Evolutionary conservation across 2,888 invertebrate genomes (phyloP).

Genomic region (Caenorhabditis sp.): DNA sequence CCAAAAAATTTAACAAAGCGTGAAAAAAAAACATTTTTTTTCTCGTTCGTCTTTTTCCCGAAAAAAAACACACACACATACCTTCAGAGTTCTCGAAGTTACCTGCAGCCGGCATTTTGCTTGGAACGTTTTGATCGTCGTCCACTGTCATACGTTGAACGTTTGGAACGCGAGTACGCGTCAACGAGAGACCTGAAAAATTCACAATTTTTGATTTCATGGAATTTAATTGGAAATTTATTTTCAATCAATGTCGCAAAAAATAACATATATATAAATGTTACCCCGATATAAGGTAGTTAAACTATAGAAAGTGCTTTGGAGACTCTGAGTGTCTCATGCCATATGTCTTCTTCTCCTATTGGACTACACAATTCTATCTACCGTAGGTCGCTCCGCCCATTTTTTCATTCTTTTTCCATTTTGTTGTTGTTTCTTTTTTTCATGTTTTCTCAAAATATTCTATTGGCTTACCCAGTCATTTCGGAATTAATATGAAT

Average conservation of each 20-base stretch:
- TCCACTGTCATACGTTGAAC: slow-evolving; percentile 44
- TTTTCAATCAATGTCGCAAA: background rate
- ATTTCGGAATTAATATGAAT: slow-evolving; percentile 4
- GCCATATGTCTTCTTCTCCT: background rate
- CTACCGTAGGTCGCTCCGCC: background rate
- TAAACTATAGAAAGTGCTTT: slow-evolving; percentile 45
- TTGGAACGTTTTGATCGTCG: slow-evolving; percentile 38
- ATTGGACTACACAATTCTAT: background rate
- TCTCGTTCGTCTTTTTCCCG: background rate
- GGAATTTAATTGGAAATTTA: background rate
- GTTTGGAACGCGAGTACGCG: slow-evolving; percentile 36
- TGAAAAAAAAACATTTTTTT: background rate
- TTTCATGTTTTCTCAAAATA: background rate
- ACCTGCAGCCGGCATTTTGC: slow-evolving; percentile 31
- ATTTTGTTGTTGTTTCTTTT: background rate
- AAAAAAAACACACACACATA: slow-evolving; percentile 9
- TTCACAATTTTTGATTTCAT: slow-evolving; percentile 18
- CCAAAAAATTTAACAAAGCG: background rate
- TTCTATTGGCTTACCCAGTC: background rate
- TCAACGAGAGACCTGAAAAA: slow-evolving; percentile 41
- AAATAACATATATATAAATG: background rate
- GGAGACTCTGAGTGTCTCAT: slow-evolving; percentile 43
- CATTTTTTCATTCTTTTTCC: background rate
- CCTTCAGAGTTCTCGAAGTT: slow-evolving; percentile 9
- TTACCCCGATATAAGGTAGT: slow-evolving; percentile 20